These are phyloP conservation scores for Anguilla megastoma DNA, from an alignment of 2,797 vertebrate genomes.

Conservation along the genomic window DNA sequence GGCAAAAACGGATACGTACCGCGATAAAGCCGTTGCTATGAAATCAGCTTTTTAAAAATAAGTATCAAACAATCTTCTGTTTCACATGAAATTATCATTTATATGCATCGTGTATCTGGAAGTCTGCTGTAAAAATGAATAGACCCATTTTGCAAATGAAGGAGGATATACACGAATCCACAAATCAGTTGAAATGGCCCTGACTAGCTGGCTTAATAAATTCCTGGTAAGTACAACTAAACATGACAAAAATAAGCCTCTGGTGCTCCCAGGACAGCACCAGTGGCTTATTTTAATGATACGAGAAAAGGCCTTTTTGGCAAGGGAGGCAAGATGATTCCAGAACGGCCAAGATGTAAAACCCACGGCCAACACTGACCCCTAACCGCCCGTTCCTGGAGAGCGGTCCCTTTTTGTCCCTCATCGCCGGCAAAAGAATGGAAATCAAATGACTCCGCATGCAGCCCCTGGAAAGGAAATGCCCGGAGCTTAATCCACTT, in stretches of 20 bases:
- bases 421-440: neutral
- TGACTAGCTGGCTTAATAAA: neutral
- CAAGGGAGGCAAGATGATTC: neutral
- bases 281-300: neutral
- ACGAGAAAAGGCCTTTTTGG: no score
- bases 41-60: neutral
- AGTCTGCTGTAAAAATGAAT: no score
- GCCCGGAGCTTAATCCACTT: slow-evolving; percentile 42
- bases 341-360: neutral
- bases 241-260: neutral
- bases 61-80: no score
- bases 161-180: neutral
- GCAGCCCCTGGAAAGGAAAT: neutral
- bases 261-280: neutral
- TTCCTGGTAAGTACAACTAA: neutral
- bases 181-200: neutral
- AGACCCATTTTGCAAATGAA: neutral
- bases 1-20: neutral
- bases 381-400: neutral
- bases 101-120: no score
- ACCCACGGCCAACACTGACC: neutral
- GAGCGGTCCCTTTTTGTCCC: neutral
- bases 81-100: no score
- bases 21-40: neutral
- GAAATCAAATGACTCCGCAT: neutral